These are phyloP conservation scores for Apodemia hepburni DNA, from an alignment of 2,888 invertebrate genomes.

Conservation along the genomic window DNA sequence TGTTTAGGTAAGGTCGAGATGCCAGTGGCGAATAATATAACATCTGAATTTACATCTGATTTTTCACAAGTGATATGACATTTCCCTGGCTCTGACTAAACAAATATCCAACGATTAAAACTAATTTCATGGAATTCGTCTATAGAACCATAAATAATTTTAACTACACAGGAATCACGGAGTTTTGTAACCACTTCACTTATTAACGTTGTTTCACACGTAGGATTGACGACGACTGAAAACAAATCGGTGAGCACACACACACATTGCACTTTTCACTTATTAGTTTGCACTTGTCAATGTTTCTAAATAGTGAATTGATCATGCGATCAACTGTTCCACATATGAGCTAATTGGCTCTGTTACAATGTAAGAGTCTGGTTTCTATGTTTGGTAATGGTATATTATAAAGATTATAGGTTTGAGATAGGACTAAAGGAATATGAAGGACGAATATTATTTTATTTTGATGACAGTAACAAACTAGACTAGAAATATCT, in stretches of 20 bases:
- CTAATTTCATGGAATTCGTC: not conserved
- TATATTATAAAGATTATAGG: slow-evolving; percentile 1
- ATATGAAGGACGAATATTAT: slow-evolving; percentile 14
- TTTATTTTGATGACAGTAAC: slow-evolving; percentile 11
- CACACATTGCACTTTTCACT: not conserved
- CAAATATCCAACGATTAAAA: slow-evolving; percentile 5
- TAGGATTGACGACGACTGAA: slow-evolving; percentile 16
- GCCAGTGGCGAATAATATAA: slow-evolving; percentile 14
- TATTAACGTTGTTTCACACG: slow-evolving; percentile 13
- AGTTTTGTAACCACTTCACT: slow-evolving; percentile 16
- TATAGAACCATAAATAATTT: slow-evolving; percentile 14
- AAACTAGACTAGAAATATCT: not conserved
- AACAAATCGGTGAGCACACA: slow-evolving; percentile 15
- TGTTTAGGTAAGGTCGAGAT: slow-evolving; percentile 13
- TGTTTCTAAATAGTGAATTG: slow-evolving; percentile 2
- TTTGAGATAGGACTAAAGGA: slow-evolving; percentile 9
- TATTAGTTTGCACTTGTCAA: slow-evolving; percentile 6
- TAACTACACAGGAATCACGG: slow-evolving; percentile 10
- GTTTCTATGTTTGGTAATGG: slow-evolving; percentile 4
- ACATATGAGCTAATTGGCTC: slow-evolving; percentile 15
- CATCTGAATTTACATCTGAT: slow-evolving; percentile 13
- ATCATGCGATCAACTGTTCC: slow-evolving; percentile 12
- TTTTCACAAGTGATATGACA: slow-evolving; percentile 14
- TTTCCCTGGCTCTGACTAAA: not conserved
- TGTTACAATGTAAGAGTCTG: slow-evolving; percentile 5